Evolutionary conservation across 2,888 invertebrate species (phyloP).

Genomic region (Epinotia ramella): DNA sequence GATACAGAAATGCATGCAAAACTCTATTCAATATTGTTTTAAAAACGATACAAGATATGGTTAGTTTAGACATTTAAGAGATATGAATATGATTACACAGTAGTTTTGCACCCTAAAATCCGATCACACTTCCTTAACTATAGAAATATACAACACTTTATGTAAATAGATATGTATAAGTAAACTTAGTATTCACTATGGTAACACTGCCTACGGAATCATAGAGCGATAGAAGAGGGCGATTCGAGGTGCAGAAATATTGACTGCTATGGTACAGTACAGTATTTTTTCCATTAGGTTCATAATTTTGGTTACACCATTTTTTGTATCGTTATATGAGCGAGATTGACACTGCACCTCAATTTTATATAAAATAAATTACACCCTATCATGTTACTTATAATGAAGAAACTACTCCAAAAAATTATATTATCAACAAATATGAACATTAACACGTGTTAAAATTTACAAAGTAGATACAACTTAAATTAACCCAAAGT

Average conservation of each 20-base stretch:
- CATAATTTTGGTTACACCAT: slow-evolving; percentile 14
- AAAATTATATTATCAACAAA: slow-evolving; percentile 65
- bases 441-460: slow-evolving; percentile 71
- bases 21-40: slow-evolving; percentile 42
- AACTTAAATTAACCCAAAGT: slow-evolving; percentile 72
- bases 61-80: slow-evolving; percentile 50
- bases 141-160: slow-evolving; percentile 71
- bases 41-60: slow-evolving; percentile 53
- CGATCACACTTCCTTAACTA: slow-evolving; percentile 68
- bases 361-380: slow-evolving; percentile 9
- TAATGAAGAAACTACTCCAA: slow-evolving; percentile 50
- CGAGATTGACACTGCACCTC: slow-evolving; percentile 26
- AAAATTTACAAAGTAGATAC: slow-evolving; percentile 81
- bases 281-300: background rate
- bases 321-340: background rate
- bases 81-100: slow-evolving; percentile 55
- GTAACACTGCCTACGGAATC: slow-evolving; percentile 77
- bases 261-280: background rate
- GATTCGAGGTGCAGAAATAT: slow-evolving; percentile 18
- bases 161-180: slow-evolving; percentile 78
- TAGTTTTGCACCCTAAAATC: slow-evolving; percentile 66
- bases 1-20: slow-evolving; percentile 44
- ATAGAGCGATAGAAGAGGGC: slow-evolving; percentile 50
- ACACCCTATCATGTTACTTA: slow-evolving; percentile 26
- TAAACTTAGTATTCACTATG: slow-evolving; percentile 77